Conservation (phyloP, 2,797 vertebrate genomes). For the Cephalopachus bancanus region DNA sequence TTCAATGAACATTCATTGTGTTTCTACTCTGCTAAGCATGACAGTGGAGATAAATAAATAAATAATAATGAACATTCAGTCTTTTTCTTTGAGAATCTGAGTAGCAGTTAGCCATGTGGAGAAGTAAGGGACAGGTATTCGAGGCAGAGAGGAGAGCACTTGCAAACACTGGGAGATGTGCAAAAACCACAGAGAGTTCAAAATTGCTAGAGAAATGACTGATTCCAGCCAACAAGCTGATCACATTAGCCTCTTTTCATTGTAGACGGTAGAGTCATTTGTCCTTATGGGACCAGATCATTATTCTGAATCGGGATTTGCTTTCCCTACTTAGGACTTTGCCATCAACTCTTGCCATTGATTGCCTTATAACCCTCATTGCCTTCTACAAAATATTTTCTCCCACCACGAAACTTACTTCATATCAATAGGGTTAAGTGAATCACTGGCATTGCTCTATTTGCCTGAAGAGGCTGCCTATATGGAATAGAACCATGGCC, state of each 20-base stretch:
- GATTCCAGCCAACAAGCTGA: not conserved
- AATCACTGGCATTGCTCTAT: not conserved
- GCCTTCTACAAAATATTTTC: not conserved
- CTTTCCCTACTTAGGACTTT: not conserved
- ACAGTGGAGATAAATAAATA: not conserved
- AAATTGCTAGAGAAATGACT: not conserved
- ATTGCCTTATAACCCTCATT: not conserved
- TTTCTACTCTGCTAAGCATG: not conserved
- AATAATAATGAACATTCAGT: not conserved
- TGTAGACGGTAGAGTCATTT: not conserved
- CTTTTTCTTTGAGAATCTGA: not conserved
- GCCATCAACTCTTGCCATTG: not conserved
- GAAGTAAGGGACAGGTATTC: not conserved
- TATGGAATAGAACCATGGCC: not conserved
- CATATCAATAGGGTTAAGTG: not conserved
- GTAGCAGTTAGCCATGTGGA: not conserved
- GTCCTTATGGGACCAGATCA: not conserved
- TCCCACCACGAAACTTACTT: not conserved
- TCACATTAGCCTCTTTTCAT: not conserved
- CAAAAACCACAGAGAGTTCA: not conserved
- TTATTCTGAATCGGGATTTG: not conserved
- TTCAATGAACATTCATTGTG: not conserved
- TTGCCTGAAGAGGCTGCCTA: not conserved
- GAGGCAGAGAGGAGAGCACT: not conserved
- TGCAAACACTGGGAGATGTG: not conserved